These are phyloP conservation scores for Bicyclus anynana DNA, from an alignment of 1,140 invertebrate genomes.

Conservation along the genomic window DNA sequence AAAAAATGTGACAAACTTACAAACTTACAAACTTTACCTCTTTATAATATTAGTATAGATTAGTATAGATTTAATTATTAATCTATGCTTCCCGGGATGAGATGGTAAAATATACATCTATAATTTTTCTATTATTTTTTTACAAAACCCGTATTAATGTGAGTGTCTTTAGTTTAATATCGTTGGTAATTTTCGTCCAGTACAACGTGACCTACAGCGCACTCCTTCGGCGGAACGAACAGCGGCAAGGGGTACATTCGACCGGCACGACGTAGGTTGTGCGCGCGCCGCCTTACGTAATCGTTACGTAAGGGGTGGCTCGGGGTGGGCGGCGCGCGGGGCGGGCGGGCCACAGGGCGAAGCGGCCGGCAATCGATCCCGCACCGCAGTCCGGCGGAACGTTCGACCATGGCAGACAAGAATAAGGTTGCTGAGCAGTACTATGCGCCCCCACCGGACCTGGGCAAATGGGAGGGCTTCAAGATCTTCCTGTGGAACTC, in stretches of 20 bases:
- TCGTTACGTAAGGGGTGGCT: constrained; percentile 61
- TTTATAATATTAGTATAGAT: too few species aligned
- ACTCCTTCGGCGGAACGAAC: neutral
- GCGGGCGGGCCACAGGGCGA: constrained; percentile 37
- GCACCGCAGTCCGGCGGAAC: constrained; percentile 64
- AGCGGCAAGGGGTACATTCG: too few species aligned
- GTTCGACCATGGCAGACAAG: constrained; percentile 84
- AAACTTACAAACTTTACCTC: too few species aligned
- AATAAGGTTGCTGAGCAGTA: constrained; percentile 84
- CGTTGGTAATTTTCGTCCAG: constrained; percentile 23
- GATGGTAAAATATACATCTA: too few species aligned
- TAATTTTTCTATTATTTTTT: too few species aligned
- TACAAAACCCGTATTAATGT: too few species aligned
- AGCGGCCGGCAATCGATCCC: constrained; percentile 64
- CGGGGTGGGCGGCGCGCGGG: constrained; percentile 47
- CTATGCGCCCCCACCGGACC: constrained; percentile 87
- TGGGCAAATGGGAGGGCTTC: constrained; percentile 91
- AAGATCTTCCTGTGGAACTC: constrained; percentile 91
- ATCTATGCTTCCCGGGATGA: too few species aligned
- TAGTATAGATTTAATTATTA: too few species aligned
- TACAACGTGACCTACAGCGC: constrained; percentile 25
- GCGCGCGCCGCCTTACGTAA: constrained; percentile 71
- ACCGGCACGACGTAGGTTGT: constrained; percentile 31
- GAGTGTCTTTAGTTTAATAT: too few species aligned
- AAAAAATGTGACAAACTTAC: too few species aligned